phyloP scores from a whole-genome alignment of 2,113 vertebrate genomes.

The Nothoprocta pentlandii region DNA sequence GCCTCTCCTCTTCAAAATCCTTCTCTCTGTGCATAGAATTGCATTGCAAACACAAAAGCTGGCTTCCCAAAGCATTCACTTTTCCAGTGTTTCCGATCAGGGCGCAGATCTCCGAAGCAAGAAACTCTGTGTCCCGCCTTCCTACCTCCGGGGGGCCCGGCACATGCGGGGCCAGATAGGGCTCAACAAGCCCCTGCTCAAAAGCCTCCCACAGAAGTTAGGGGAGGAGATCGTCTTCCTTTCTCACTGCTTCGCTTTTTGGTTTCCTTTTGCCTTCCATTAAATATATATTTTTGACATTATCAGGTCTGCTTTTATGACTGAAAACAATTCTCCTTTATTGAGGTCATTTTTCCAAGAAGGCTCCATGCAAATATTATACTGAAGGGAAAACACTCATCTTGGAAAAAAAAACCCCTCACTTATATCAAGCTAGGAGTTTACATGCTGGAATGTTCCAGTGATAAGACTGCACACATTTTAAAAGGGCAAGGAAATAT shows the following conservation, averaged over 20 bases:
- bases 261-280: not conserved
- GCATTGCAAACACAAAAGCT: constrained; percentile 13
- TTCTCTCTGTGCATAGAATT: constrained; percentile 16
- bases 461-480: not conserved
- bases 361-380: not conserved
- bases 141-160: not conserved
- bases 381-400: not conserved
- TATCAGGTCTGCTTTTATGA: not conserved
- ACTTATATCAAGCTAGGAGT: not conserved
- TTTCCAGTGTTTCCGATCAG: not conserved
- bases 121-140: not conserved
- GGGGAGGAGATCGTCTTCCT: not conserved
- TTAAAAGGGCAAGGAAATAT: not conserved
- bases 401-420: not conserved
- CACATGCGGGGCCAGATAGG: not conserved
- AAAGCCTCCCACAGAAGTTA: not conserved
- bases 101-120: not conserved
- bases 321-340: not conserved
- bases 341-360: not conserved
- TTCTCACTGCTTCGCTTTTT: not conserved
- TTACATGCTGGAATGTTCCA: not conserved
- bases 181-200: not conserved
- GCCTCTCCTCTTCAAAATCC: constrained; percentile 22
- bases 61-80: constrained; percentile 39
- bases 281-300: not conserved